Percentiles rank a stretch among this genome's conserved stretches.
phyloP scores from a whole-genome alignment of 2,888 invertebrate species.

The Nomada goodeniana region DNA sequence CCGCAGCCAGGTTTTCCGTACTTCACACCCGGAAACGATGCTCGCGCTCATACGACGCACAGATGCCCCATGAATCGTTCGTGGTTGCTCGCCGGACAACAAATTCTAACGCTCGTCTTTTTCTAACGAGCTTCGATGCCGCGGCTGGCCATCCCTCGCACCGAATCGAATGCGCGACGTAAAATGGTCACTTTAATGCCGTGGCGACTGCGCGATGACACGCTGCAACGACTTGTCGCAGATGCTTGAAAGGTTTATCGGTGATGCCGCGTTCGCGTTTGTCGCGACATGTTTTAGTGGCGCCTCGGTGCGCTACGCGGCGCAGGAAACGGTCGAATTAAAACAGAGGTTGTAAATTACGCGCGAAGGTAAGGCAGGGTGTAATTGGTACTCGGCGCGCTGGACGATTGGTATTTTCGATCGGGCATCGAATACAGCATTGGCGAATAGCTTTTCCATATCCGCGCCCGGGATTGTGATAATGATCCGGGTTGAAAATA shows the following conservation, averaged over 20 bases:
- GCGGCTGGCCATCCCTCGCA: not conserved
- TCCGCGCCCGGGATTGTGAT: no score
- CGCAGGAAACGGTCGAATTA: not conserved
- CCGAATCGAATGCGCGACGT: not conserved
- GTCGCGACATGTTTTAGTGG: not conserved
- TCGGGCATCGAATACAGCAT: no score
- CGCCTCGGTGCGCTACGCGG: not conserved
- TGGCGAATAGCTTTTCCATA: no score
- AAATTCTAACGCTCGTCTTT: not conserved
- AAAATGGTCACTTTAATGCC: not conserved
- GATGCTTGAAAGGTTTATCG: constrained; percentile 18
- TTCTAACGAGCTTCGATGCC: not conserved
- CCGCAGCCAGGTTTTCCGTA: constrained; percentile 53
- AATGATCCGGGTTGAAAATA: no score
- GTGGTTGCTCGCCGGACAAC: not conserved
- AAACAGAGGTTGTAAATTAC: not conserved
- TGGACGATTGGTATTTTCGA: no score
- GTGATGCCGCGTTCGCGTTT: not conserved
- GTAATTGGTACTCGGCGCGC: not conserved
- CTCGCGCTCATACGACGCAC: constrained; percentile 1
- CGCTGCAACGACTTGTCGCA: not conserved
- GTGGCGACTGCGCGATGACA: not conserved
- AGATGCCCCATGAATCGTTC: constrained; percentile 20
- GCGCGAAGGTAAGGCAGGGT: not conserved
- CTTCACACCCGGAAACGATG: constrained; percentile 54